A percentile compares a stretch with the other conserved stretches of the same genome.
These are phyloP conservation scores for Leptinotarsa defecta DNA, from an alignment of 1,140 invertebrate genomes.

Conservation along the genomic window DNA sequence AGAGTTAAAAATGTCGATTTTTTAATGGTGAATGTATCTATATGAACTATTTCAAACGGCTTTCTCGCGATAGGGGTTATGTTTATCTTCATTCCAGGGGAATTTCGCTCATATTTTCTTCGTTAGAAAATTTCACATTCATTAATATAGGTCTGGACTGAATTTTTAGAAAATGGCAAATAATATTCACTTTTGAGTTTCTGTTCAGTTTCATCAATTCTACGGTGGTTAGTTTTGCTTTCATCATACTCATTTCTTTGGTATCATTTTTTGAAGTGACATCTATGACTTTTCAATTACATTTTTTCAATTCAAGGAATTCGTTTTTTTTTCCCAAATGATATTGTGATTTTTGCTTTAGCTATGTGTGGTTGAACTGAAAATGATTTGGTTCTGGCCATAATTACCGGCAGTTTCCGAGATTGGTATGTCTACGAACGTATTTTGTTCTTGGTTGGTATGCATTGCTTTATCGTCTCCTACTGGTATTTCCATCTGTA, in stretches of 20 bases:
- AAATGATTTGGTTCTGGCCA: not conserved
- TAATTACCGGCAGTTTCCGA: not conserved
- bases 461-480: not conserved
- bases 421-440: not conserved
- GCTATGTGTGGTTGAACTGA: not conserved
- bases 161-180: constrained; percentile 30
- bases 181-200: constrained; percentile 29
- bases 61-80: constrained; percentile 25
- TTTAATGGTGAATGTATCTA: too few relatives aligned
- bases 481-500: too few relatives aligned
- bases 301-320: constrained; percentile 19
- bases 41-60: not conserved
- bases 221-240: constrained; percentile 30
- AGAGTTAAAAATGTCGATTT: too few relatives aligned
- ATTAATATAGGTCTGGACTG: not conserved
- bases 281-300: constrained; percentile 17
- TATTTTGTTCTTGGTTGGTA: not conserved
- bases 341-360: not conserved
- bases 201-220: constrained; percentile 25
- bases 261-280: not conserved
- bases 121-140: not conserved
- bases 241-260: constrained; percentile 21
- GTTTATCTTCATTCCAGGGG: constrained; percentile 1
- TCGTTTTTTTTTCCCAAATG: not conserved
- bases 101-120: too few relatives aligned